These are phyloP conservation scores for Plecturocebus donacophilus DNA, from an alignment of 2,113 vertebrate genomes.

Conservation along the genomic window DNA sequence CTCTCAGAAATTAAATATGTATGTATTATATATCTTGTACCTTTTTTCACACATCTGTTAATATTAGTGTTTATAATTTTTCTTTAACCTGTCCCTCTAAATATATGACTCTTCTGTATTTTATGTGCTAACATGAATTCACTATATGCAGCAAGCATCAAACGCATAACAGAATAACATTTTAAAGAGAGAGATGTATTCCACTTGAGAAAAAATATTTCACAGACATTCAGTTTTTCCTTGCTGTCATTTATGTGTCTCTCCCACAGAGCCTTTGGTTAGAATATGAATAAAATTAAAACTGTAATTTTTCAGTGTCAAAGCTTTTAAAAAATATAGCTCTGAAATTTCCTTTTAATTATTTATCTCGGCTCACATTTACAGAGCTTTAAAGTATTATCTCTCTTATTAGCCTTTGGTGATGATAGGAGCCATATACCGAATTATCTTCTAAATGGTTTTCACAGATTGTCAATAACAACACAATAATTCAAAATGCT, in stretches of 20 bases:
- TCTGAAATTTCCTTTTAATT: not conserved
- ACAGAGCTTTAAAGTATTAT: not conserved
- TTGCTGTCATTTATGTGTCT: not conserved
- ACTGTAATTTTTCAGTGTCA: not conserved
- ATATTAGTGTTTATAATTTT: not conserved
- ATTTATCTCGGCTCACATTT: not conserved
- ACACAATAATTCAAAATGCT: not conserved
- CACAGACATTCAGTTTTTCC: not conserved
- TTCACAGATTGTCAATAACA: not conserved
- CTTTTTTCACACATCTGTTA: not conserved
- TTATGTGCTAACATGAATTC: not conserved
- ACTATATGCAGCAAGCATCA: not conserved
- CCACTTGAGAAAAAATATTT: constrained; percentile 28
- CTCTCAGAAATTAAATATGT: not conserved
- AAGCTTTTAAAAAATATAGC: not conserved
- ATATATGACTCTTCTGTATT: not conserved
- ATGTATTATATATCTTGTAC: not conserved
- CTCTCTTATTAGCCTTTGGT: not conserved
- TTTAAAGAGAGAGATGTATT: not conserved
- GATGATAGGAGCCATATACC: not conserved
- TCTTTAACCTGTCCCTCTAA: not conserved
- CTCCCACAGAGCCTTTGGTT: not conserved
- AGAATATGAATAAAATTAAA: not conserved
- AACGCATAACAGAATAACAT: not conserved
- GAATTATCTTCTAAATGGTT: not conserved